Evolutionary conservation across 2,113 vertebrate genomes (phyloP).

Genomic region (Bolborhynchus lineola): DNA sequence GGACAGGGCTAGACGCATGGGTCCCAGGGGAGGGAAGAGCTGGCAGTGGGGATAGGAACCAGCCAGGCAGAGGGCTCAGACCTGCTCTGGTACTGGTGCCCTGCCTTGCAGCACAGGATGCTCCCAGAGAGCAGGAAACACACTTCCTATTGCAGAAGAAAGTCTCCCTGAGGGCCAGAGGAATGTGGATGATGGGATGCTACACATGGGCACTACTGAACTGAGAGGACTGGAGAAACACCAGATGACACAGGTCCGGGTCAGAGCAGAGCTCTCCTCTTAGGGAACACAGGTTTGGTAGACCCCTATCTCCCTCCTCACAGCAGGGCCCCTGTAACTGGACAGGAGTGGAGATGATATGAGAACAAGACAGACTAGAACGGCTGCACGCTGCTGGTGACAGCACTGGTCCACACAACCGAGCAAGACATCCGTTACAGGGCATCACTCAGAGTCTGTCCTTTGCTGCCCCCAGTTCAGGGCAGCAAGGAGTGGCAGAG

Average conservation of each 20-base stretch:
- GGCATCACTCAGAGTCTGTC: neutral
- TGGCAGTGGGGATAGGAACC: neutral
- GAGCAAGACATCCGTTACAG: neutral
- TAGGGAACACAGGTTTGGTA: neutral
- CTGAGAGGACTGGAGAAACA: neutral
- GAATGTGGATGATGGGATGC: fast-evolving
- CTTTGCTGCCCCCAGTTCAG: neutral
- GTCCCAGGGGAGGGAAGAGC: neutral
- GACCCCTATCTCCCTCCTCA: neutral
- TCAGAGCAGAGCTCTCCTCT: neutral
- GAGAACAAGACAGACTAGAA: neutral
- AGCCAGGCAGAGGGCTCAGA: neutral
- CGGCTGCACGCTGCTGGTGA: neutral
- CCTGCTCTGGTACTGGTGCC: neutral
- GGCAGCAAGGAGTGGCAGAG: neutral
- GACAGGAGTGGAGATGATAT: neutral
- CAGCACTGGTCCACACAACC: neutral
- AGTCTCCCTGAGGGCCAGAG: neutral
- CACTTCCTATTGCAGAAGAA: neutral
- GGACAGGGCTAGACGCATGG: neutral
- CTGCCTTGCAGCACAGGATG: neutral
- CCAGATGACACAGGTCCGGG: neutral
- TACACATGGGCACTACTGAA: neutral
- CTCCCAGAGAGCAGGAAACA: neutral
- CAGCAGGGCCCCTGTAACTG: neutral